A percentile compares a stretch with the other conserved stretches of the same genome.
Evolutionary conservation across 1,140 invertebrate species (phyloP).

Genomic region (Euwallacea similis): DNA sequence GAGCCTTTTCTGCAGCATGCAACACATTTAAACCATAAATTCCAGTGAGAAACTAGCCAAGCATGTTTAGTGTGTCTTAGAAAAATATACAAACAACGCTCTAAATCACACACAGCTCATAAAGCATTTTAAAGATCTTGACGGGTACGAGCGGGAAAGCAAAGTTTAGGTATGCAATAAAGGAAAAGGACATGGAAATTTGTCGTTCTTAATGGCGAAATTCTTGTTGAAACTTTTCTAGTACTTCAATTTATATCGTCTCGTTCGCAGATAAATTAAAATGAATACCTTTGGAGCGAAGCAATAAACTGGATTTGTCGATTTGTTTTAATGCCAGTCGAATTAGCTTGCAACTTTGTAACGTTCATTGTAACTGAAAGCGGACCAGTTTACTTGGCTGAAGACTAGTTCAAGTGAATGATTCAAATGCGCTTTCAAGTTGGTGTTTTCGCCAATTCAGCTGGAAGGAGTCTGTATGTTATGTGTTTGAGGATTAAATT

Average conservation of each 20-base stretch:
- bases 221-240: constrained; percentile 29
- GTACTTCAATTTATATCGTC: constrained; percentile 23
- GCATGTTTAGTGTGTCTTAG: constrained; percentile 7
- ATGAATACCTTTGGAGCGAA: constrained; percentile 14
- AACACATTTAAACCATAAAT: background rate
- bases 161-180: constrained; percentile 33
- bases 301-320: constrained; percentile 4
- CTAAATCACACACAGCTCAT: constrained; percentile 39
- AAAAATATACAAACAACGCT: constrained; percentile 34
- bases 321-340: background rate
- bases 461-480: too few relatives aligned
- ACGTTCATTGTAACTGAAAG: background rate
- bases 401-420: too few relatives aligned
- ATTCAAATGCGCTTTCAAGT: too few relatives aligned
- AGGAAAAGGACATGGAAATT: constrained; percentile 30
- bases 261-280: constrained; percentile 22
- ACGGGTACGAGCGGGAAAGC: constrained; percentile 25
- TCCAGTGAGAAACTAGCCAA: background rate
- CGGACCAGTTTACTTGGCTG: too few relatives aligned
- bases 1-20: background rate
- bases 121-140: constrained; percentile 38
- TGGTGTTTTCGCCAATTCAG: too few relatives aligned
- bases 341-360: background rate
- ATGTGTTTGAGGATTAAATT: too few relatives aligned
- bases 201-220: constrained; percentile 27